Evolutionary conservation across 2,888 invertebrate genomes (phyloP).

Genomic region (Leptothorax acervorum): DNA sequence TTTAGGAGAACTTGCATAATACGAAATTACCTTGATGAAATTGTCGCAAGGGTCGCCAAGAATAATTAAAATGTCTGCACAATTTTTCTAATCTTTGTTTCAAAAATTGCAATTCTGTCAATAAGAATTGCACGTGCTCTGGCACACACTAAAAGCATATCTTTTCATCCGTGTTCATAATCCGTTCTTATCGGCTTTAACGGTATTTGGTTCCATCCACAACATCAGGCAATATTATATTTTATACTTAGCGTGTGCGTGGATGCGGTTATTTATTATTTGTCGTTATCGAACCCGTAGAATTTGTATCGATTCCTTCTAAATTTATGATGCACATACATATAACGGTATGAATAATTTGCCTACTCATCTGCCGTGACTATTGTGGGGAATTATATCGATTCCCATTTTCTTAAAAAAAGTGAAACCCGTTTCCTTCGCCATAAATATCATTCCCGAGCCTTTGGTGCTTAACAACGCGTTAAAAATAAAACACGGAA

Average conservation of each 20-base stretch:
- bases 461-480: conserved; percentile 22
- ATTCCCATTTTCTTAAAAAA: background rate
- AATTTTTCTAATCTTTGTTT: background rate
- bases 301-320: background rate
- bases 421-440: background rate
- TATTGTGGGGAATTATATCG: background rate
- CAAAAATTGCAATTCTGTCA: conserved; percentile 2
- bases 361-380: background rate
- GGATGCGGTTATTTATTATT: conserved; percentile 8
- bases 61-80: background rate
- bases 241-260: background rate
- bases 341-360: background rate
- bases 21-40: background rate
- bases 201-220: background rate
- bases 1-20: background rate
- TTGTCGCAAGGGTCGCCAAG: background rate
- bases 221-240: conserved; percentile 11
- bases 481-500: conserved; percentile 63
- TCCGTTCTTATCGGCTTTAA: conserved; percentile 22
- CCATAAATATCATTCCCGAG: conserved; percentile 28
- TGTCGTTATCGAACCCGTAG: background rate
- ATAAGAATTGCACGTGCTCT: background rate
- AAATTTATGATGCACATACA: background rate
- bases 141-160: background rate
- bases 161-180: background rate